These are phyloP conservation scores for Periparus ater DNA, from an alignment of 2,797 vertebrate genomes.

Conservation along the genomic window DNA sequence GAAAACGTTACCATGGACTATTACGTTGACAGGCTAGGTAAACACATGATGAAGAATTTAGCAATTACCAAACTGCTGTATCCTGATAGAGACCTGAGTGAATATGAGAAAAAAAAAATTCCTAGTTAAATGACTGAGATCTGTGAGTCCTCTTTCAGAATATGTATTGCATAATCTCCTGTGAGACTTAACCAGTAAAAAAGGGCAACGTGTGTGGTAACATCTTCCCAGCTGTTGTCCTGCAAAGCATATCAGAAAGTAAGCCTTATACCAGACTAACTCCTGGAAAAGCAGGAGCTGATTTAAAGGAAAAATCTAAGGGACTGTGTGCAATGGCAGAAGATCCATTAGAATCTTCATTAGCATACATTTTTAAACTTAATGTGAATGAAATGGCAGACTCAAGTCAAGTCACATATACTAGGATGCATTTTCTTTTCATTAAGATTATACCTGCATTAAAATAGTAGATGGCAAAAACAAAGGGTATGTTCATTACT, in stretches of 20 bases:
- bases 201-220: background rate
- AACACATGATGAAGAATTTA: background rate
- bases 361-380: background rate
- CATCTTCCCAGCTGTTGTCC: background rate
- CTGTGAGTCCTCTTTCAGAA: background rate
- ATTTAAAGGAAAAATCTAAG: background rate
- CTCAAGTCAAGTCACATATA: background rate
- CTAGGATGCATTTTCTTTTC: background rate
- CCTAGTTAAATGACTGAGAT: background rate
- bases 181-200: background rate
- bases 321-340: background rate
- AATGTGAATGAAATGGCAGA: background rate
- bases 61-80: background rate
- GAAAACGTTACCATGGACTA: background rate
- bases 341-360: background rate
- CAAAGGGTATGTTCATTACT: background rate
- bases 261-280: background rate
- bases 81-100: background rate
- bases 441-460: background rate
- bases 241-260: background rate
- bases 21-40: background rate
- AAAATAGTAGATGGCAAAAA: background rate
- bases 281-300: background rate
- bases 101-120: background rate
- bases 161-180: background rate